These are phyloP conservation scores for Lepisosteus osseus DNA, from an alignment of 2,113 vertebrate species.

Conservation along the genomic window DNA sequence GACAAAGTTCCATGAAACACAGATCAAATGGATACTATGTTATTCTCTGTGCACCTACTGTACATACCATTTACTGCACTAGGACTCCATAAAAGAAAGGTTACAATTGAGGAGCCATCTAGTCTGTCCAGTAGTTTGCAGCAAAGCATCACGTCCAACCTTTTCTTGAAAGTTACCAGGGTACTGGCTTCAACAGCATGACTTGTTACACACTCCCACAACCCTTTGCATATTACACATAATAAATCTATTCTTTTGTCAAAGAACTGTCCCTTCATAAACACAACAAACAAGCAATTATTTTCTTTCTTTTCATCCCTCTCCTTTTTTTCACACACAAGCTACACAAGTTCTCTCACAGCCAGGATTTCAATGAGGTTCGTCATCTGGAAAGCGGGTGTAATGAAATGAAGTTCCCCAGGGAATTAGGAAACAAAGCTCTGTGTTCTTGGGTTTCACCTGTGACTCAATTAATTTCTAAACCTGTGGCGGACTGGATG, in stretches of 20 bases:
- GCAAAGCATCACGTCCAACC: too few species aligned
- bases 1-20: too few species aligned
- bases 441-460: conserved; percentile 50
- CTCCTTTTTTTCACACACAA: conserved; percentile 3
- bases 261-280: not conserved
- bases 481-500: conserved; percentile 24
- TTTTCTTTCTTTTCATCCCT: conserved; percentile 7
- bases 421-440: conserved; percentile 21
- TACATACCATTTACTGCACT: too few species aligned
- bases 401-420: conserved; percentile 22
- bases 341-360: not conserved
- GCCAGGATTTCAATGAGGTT: conserved; percentile 4
- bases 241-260: not conserved
- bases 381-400: conserved; percentile 26
- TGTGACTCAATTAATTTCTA: conserved; percentile 18
- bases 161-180: too few species aligned
- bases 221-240: too few species aligned
- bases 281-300: conserved; percentile 7
- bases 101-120: too few species aligned
- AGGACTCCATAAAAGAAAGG: too few species aligned
- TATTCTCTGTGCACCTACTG: too few species aligned
- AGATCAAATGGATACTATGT: too few species aligned
- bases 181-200: too few species aligned
- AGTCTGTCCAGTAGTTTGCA: too few species aligned
- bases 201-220: too few species aligned